A percentile compares a stretch with the other conserved stretches of the same genome.
These are phyloP conservation scores for Drosophila watanabei DNA, from an alignment of 1,140 invertebrate genomes.

Conservation along the genomic window DNA sequence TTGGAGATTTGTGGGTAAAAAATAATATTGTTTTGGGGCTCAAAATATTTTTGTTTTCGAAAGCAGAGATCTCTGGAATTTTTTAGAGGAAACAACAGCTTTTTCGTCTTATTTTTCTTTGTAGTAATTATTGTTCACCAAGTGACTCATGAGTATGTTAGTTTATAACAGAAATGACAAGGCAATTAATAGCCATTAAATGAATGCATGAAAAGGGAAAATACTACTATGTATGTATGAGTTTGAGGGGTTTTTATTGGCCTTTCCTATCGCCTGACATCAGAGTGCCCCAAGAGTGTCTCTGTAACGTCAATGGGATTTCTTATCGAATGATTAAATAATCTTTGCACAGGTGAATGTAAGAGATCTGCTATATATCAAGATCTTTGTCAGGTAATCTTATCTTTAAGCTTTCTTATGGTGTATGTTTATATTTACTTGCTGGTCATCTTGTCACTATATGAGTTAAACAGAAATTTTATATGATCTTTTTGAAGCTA, in stretches of 20 bases:
- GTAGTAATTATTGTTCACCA: not conserved
- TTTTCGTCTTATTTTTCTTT: not conserved
- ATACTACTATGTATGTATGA: not conserved
- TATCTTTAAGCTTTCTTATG: not conserved
- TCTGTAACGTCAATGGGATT: conserved; percentile 20
- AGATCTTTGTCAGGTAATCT: conserved; percentile 24
- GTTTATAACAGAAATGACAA: conserved; percentile 1
- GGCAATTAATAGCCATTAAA: not conserved
- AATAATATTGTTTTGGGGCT: not conserved
- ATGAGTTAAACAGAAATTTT: conserved; percentile 1
- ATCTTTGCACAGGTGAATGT: conserved; percentile 5
- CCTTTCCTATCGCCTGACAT: conserved; percentile 17
- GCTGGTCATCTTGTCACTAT: not conserved
- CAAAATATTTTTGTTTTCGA: conserved; percentile 11
- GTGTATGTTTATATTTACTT: not conserved
- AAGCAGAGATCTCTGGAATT: conserved; percentile 10
- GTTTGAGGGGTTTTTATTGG: not conserved
- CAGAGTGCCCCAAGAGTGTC: not conserved
- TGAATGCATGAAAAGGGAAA: conserved; percentile 8
- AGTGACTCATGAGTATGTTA: conserved; percentile 11
- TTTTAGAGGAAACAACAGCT: not conserved
- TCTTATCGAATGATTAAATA: conserved; percentile 26
- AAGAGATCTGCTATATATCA: conserved; percentile 27
- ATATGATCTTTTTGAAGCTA: not conserved
- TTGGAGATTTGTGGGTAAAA: conserved; percentile 67